A percentile compares a stretch with the other conserved stretches of the same genome.
Conservation (phyloP, 2,113 vertebrate species). For the Polyodon spathula region DNA sequence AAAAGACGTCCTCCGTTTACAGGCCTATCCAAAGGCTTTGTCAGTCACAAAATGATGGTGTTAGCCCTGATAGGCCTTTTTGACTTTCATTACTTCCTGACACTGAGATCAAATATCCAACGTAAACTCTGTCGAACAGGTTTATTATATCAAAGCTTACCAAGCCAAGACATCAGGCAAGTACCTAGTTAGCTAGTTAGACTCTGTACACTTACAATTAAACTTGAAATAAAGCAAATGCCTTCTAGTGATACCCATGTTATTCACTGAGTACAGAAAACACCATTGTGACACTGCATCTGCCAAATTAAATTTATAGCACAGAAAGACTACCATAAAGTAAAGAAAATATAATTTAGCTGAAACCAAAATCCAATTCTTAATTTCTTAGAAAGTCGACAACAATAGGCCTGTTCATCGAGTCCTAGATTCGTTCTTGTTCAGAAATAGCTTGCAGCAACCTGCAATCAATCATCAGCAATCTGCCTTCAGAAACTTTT, state of each 20-base stretch:
- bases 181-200: too few relatives aligned
- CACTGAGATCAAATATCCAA: too few relatives aligned
- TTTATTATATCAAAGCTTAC: too few relatives aligned
- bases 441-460: background rate
- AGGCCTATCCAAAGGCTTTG: slow-evolving; percentile 19
- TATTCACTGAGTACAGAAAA: background rate
- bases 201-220: too few relatives aligned
- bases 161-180: too few relatives aligned
- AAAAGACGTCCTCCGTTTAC: slow-evolving; percentile 27
- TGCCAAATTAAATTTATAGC: background rate
- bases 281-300: background rate
- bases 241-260: too few relatives aligned
- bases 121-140: too few relatives aligned
- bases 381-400: slow-evolving; percentile 6
- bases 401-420: slow-evolving; percentile 5
- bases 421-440: background rate
- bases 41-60: slow-evolving; percentile 35
- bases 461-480: slow-evolving; percentile 12
- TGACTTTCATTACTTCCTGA: too few relatives aligned
- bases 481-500: slow-evolving; percentile 12
- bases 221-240: background rate
- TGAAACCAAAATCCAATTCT: slow-evolving; percentile 6
- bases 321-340: too few relatives aligned
- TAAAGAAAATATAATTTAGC: slow-evolving; percentile 7
- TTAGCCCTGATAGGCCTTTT: too few relatives aligned